Conservation (phyloP, 2,888 invertebrate species). For the Melinopterus prodromus region DNA sequence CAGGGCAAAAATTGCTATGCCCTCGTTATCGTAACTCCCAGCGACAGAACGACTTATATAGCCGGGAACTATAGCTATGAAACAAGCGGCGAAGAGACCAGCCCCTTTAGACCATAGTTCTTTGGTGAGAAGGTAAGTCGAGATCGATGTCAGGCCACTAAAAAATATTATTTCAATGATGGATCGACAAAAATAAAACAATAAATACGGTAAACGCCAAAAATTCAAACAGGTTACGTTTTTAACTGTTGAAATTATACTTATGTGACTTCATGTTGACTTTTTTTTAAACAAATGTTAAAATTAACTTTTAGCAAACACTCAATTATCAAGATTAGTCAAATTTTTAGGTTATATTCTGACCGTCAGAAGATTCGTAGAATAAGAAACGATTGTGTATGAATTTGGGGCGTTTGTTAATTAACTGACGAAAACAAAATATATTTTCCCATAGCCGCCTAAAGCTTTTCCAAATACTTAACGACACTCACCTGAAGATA, state of each 20-base stretch:
- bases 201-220: not conserved
- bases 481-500: slow-evolving; percentile 79
- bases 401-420: no score
- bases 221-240: not conserved
- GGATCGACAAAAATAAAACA: slow-evolving; percentile 16
- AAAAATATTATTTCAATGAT: slow-evolving; percentile 48
- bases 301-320: no score
- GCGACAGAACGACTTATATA: slow-evolving; percentile 99
- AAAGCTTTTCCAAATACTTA: not conserved
- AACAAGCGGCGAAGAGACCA: slow-evolving; percentile 97
- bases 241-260: no score
- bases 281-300: no score
- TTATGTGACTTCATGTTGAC: no score
- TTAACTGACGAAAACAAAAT: no score
- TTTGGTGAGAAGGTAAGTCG: slow-evolving; percentile 96
- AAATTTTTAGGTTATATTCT: no score
- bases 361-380: no score
- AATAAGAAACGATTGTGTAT: no score
- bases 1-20: slow-evolving; percentile 98
- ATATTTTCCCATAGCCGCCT: slow-evolving; percentile 17
- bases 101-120: slow-evolving; percentile 97
- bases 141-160: slow-evolving; percentile 97
- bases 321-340: no score
- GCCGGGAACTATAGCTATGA: slow-evolving; percentile 98
- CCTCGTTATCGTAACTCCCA: slow-evolving; percentile 99